A percentile compares a stretch with the other conserved stretches of the same genome.
Conservation (phyloP, 2,888 invertebrate species). For the Carpatolechia fugitivella region DNA sequence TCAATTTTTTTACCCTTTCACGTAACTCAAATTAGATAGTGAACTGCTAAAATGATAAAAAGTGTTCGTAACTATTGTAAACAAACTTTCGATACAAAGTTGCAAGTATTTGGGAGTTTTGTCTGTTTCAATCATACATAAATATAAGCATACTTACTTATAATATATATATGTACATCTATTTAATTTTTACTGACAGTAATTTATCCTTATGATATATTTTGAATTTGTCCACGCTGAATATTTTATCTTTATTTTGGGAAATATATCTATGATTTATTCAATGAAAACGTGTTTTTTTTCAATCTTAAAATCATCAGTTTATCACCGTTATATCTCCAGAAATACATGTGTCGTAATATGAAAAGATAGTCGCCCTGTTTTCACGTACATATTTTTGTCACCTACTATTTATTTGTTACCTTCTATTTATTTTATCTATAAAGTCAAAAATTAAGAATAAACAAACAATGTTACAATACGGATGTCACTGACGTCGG, state of each 20-base stretch:
- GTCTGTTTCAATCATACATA: no score
- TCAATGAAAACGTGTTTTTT: not conserved
- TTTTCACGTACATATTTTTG: no score
- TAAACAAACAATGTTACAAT: no score
- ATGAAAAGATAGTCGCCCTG: no score
- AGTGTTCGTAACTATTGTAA: constrained; percentile 3
- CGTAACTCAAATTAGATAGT: not conserved
- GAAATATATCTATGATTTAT: constrained; percentile 15
- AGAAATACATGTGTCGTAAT: no score
- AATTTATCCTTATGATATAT: not conserved
- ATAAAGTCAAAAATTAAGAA: no score
- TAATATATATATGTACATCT: not conserved
- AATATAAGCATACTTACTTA: no score
- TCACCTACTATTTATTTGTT: no score
- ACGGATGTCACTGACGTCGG: no score
- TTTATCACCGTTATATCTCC: not conserved
- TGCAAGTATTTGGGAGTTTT: not conserved
- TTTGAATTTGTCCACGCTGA: constrained; percentile 8
- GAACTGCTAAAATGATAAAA: not conserved
- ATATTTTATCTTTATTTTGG: constrained; percentile 13
- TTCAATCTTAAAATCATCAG: no score
- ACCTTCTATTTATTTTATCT: no score
- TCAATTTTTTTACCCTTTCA: not conserved
- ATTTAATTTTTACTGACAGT: not conserved
- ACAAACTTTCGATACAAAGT: not conserved